Base-by-base conservation (phyloP, 2,113 vertebrate species). In the Syngnathoides biaculeatus region DNA sequence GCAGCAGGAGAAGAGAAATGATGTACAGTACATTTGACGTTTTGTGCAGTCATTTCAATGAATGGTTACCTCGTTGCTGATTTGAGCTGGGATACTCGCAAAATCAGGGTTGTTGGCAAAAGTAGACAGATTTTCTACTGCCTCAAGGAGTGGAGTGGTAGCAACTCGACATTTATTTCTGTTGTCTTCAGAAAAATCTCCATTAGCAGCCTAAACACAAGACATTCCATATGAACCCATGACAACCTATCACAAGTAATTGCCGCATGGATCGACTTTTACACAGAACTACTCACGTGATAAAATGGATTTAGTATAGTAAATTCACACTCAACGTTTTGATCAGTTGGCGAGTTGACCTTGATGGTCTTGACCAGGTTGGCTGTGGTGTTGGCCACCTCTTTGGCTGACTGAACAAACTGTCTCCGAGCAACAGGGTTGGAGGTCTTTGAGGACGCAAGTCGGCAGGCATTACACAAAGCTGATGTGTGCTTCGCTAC, bases 321-420 rank as follows among this genome's bases (percentile, higher is more conserved):
- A 88, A 87, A 84, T 85, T 74, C 72, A 83, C 86, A 89, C 86
- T 90, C 85, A 87, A 88, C 85, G 77, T 88, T 90, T 86, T 90
- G 87, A 86, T 88, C 85, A 66, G 81, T 83, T 82, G 81, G 81
- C 47, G 79, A 82, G 79, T 83, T 84, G 86, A 98, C 97, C 95
- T 99, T 99, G 86, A 99, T 99, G 74, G 98, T 99, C 91, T 99
- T 99, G 74, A 99, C 98, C 48, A 99, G 92, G 90, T 97, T 99
- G 81, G 98, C 98, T 0, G 98, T 99, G 80, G 97, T 99, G 90
- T 99, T 99, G 74, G 98, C 98, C 50, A 99, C 98, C 83, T 99
- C 98, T 88, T 99, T 99, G 82, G 98, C 98, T 6, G 98, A 99
- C 80, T 99, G 98, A 59, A 99, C 98, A 11, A 99, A 99, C 82